Evolutionary conservation across 2,797 vertebrate species (phyloP), one percentile per base, ranked within the genome.

Genomic region (Neostethus bicornis): DNA sequence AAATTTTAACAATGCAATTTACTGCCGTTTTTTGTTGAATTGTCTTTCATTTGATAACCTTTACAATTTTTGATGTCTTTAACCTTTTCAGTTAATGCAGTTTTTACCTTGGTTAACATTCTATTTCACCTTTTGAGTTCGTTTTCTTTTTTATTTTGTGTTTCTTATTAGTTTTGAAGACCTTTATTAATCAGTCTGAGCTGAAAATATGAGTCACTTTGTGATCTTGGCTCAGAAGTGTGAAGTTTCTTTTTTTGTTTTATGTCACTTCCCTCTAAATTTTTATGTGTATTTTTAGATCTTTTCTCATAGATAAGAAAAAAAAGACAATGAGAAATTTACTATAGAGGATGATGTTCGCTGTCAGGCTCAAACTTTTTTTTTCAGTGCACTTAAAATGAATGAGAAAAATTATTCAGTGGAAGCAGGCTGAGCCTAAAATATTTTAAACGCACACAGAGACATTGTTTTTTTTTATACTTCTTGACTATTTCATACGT

Each of bases 41-140:
- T 53, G 19, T 83, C 35, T 72, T 80, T 80, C 26, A 26, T 79
- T 80, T 85, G 11, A 79, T 52, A 48, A 46, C 35, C 45, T 52
- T 74, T 51, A 59, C 9, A 39, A 59, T 57, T 20, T 78, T 75
- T 79, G 73, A 35, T 61, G 66, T 83, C 77, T 71, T 1, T 60
- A 24, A 10, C 3, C 29, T 32, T 83, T 77, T 85, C 43, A 62
- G 48, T 72, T 79, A 4, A 74, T 48, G 12, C 49, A 66, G 54
- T 38, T 79, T 75, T 47, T 23, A 10, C 25, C 41, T 51, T 24
- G 5, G 35, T 50, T 16, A n/a, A 10, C 12, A 10, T 20, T 42
- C 51, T 16, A 3, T 66, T 66, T 51, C 42, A 37, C 5, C 35
- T n/a, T 55, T 65, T 53, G 32, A 46, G 39, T 54, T 56, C 12